These are phyloP conservation scores for Drosophila mulleri DNA, from an alignment of 2,888 invertebrate species.

Conservation along the genomic window DNA sequence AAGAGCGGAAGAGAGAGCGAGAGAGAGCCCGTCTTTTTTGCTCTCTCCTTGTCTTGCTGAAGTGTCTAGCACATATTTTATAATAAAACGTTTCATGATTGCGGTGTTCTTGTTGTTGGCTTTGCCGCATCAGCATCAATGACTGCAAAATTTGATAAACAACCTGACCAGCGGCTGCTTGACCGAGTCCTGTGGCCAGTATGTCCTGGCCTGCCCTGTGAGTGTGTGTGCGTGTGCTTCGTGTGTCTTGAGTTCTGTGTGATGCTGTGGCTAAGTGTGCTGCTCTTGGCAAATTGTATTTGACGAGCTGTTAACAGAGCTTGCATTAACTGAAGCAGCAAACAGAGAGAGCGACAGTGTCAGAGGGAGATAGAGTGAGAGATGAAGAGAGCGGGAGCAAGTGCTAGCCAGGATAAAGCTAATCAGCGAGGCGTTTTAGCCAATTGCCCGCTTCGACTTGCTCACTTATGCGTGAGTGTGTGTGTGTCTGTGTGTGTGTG, in stretches of 20 bases:
- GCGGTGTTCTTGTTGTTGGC: conserved; percentile 59
- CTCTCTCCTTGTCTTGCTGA: background rate
- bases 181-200: conserved; percentile 13
- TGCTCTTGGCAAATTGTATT: conserved; percentile 61
- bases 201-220: background rate
- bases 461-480: conserved; percentile 23
- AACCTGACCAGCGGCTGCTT: conserved; percentile 33
- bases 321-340: conserved; percentile 45
- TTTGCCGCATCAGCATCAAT: conserved; percentile 56
- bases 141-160: conserved; percentile 64
- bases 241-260: conserved; percentile 7
- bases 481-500: conserved; percentile 18
- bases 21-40: background rate
- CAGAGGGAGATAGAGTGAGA: background rate
- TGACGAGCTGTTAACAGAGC: conserved; percentile 70
- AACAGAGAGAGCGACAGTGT: background rate
- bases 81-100: conserved; percentile 76
- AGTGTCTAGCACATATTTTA: conserved; percentile 56
- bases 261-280: conserved; percentile 30
- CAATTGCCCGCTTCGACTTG: conserved; percentile 30
- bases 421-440: conserved; percentile 70
- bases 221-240: background rate
- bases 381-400: background rate
- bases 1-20: background rate
- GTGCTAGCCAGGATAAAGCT: conserved; percentile 32